Base-by-base conservation (phyloP, 1,140 invertebrate species). In the Hesperophylax magnus region DNA sequence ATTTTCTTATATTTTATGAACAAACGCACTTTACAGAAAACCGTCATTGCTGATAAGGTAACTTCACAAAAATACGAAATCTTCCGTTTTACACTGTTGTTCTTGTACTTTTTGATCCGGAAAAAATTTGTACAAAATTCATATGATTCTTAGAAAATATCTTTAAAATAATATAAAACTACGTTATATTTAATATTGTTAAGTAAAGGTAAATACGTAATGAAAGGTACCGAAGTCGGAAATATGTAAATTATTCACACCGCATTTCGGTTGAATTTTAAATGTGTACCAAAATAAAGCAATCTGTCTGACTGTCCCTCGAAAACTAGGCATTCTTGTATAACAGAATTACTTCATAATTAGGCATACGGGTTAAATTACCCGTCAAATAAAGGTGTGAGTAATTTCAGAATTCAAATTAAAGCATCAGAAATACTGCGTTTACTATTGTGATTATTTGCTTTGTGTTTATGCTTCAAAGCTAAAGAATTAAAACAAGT, bases 311-410 rank as follows among this genome's bases (percentile, higher is more conserved):
- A 34, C 72, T 34, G 34, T 76, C n/a, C 39, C 56, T 76, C 53
- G 18, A 61, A 56, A 60, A 60, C 22, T 76, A 56, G 20, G 47
- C 53, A 74, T 76, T 76, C 56, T 76, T 58, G 56, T 60, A 58
- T 22, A 61, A 58, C 52, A 76, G 34, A 54, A 27, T 60, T 24
- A 56, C 24, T 75, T 27, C 72, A 56, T 76, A 76, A 76, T 76
- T 76, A 76, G 72, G 60, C 39, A 61, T 60, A 76, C 72, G 31
- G 72, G 60, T 76, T 76, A 76, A 76, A 76, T 76, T 76, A 60
- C 56, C 72, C 72, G 72, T 76, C 72, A 76, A 76, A 76, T 60
- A 31, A 34, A 76, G 72, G 72, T 60, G 72, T 39, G 72, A 76
- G 72, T 60, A 58, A 58, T 58, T 39, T 54, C 11, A 20, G 15